Evolutionary conservation across 64 coral and sea anemone species (phyloP).

Genomic region (Anthopleura sola): DNA sequence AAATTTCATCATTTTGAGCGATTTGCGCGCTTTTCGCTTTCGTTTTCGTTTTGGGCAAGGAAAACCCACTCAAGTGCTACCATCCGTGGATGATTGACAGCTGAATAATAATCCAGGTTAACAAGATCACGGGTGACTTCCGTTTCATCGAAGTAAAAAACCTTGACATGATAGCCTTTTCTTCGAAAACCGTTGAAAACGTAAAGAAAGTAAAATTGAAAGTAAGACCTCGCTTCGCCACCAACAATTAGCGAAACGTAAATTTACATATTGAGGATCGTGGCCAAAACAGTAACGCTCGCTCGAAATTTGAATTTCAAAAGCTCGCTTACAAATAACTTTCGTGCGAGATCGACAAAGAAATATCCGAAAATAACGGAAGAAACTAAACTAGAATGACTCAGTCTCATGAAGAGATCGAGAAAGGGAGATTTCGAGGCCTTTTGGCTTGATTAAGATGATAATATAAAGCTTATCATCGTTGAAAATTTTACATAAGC

Average conservation of each 20-base stretch:
- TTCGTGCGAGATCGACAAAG: neutral
- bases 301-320: constrained; percentile 29
- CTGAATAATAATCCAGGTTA: neutral
- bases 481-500: neutral
- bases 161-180: neutral
- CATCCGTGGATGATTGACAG: constrained; percentile 2
- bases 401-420: neutral
- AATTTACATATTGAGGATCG: constrained; percentile 1
- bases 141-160: neutral
- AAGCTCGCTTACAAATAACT: neutral
- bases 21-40: neutral
- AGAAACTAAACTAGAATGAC: neutral
- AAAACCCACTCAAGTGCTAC: neutral
- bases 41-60: neutral
- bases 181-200: constrained; percentile 10
- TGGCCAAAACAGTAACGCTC: neutral
- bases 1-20: neutral
- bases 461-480: neutral
- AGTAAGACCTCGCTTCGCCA: neutral
- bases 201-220: neutral
- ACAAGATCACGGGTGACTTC: constrained; percentile 1
- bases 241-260: neutral
- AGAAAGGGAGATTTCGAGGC: neutral
- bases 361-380: neutral
- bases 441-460: neutral